phyloP scores from a whole-genome alignment of 2,113 vertebrate species.

The Potamarius usumacintae region DNA sequence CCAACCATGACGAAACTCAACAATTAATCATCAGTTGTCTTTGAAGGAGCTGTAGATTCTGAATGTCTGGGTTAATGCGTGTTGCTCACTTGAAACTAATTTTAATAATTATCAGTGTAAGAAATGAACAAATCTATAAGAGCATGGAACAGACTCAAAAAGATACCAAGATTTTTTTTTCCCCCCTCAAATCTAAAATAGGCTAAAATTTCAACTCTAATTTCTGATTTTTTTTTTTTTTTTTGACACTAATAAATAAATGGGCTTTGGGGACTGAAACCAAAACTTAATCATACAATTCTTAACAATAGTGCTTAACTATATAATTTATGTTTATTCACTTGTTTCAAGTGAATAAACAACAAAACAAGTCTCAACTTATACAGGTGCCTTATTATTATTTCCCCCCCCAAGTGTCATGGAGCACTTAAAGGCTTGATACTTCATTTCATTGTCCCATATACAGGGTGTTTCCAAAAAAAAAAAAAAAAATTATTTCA shows the following conservation, averaged over 20 bases:
- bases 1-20: neutral
- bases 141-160: neutral
- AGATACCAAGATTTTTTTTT: accelerated
- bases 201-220: neutral
- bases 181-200: neutral
- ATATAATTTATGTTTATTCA: neutral
- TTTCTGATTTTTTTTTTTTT: neutral
- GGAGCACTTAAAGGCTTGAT: neutral
- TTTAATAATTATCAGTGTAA: too few relatives aligned
- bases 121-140: neutral
- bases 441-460: neutral
- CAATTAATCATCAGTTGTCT: neutral
- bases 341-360: neutral
- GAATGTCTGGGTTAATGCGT: neutral
- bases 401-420: too few relatives aligned
- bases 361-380: neutral
- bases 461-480: neutral
- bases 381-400: neutral
- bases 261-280: neutral
- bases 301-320: too few relatives aligned
- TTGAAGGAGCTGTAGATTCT: neutral
- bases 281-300: neutral
- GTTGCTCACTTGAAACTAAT: neutral
- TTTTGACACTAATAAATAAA: neutral
- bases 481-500: too few relatives aligned